Conservation (phyloP, 2,888 invertebrate species). For the Maniola hyperantus region DNA sequence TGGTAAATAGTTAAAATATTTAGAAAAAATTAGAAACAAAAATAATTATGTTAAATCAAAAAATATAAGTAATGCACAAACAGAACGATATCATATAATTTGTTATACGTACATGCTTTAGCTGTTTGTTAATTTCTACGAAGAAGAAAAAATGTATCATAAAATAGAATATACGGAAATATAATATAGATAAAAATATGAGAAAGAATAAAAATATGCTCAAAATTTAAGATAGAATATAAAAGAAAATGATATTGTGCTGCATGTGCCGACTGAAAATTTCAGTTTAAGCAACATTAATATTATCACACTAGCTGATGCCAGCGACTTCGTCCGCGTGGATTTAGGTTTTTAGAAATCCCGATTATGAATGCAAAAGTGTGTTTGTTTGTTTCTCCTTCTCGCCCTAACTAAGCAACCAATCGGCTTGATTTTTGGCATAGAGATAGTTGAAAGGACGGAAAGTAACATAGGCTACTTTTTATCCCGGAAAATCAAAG, state of each 20-base stretch:
- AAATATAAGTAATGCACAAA: constrained; percentile 15
- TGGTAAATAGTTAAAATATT: not conserved
- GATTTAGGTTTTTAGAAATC: no score
- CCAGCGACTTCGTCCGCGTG: no score
- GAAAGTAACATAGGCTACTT: no score
- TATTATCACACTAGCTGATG: no score
- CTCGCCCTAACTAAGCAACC: no score
- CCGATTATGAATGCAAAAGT: no score
- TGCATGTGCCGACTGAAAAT: not conserved
- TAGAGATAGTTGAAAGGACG: no score
- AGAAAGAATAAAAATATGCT: constrained; percentile 19
- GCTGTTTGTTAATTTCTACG: constrained; percentile 34
- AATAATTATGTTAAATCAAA: not conserved
- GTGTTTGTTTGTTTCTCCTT: no score
- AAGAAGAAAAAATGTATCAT: constrained; percentile 23
- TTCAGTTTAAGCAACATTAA: no score
- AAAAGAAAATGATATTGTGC: not conserved
- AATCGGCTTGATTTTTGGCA: no score
- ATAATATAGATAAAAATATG: not conserved
- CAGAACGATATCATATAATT: constrained; percentile 9
- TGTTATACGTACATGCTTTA: constrained; percentile 36
- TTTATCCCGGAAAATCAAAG: no score
- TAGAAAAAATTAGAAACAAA: not conserved
- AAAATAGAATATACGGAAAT: not conserved
- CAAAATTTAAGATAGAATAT: not conserved